Evolutionary conservation across 2,888 invertebrate species (phyloP), one percentile per base, ranked within the genome.

Genomic region (Carabus problematicus): DNA sequence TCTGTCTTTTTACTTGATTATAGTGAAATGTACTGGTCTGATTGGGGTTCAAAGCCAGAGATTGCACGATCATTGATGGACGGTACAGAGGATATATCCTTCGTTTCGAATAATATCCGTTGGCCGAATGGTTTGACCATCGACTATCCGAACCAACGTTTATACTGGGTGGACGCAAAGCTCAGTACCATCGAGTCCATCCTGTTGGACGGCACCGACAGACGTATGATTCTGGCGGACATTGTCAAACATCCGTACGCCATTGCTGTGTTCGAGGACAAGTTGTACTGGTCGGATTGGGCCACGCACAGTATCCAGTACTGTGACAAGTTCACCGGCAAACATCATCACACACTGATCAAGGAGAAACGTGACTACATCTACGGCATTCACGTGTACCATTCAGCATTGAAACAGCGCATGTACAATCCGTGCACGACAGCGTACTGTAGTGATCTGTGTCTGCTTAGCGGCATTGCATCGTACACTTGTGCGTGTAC

Each of bases 251-350:
- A 93, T 79, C 96, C 97, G 0, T 94, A 91, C 80, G 88, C 93
- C 0, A 83, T 97, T 72, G 87, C 92, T 0, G 89, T 97, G 0
- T 97, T 96, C 79, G 96, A 96, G 82, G 91, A 95, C 80, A 86
- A 86, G 1, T 79, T 98, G 0, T 98, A 90, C 81, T 98, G 95
- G 95, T 93, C 93, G 52, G 96, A 98, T 79, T 94, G 93, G 93
- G 84, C 85, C 0, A 88, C 90, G 0, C 88, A 88, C 75, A 89
- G 90, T 40, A 86, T 96, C 8, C 88, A 91, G 74, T 87, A 87
- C 0, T 90, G 91, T 61, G 87, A 94, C 77, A 97, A 97, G 78
- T 88, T 92, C 75, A 88, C 87, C 0, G 91, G 91, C 0, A 89
- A 88, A 75, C 79, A 88, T 72, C 86, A 85, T 72, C 81, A 83